Percentiles rank a stretch among this genome's conserved stretches.
Conservation (phyloP, 2,113 vertebrate genomes). For the Ammodytes marinus region DNA sequence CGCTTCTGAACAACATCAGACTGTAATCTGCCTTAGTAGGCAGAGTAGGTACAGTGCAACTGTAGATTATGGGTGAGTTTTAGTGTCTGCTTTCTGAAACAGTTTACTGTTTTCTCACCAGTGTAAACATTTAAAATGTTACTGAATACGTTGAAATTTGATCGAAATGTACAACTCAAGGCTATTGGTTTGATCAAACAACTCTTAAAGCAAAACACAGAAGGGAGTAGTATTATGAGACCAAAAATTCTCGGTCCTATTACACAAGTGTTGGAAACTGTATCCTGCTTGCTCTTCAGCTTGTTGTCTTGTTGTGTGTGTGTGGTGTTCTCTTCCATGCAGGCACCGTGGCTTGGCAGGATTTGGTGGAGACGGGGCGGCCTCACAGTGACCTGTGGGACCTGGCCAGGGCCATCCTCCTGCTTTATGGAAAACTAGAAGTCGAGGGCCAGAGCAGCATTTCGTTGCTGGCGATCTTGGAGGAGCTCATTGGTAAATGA, state of each 20-base stretch:
- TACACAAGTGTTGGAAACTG: not conserved
- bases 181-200: not conserved
- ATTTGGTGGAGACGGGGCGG: constrained; percentile 84
- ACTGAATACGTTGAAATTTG: not conserved
- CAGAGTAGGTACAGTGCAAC: not conserved
- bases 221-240: not conserved
- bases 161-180: not conserved
- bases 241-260: not conserved
- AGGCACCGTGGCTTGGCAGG: constrained; percentile 90
- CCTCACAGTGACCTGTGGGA: constrained; percentile 86
- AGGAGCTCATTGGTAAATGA: constrained; percentile 90
- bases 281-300: not conserved
- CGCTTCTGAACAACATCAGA: not conserved
- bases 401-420: constrained; percentile 87
- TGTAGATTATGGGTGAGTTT: not conserved
- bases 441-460: constrained; percentile 86
- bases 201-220: not conserved
- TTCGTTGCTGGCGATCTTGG: constrained; percentile 89
- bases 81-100: too few relatives aligned
- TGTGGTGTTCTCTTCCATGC: constrained; percentile 20
- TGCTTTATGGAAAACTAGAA: constrained; percentile 82
- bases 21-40: not conserved
- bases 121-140: not conserved
- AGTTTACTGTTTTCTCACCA: not conserved
- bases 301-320: not conserved